phyloP scores from a whole-genome alignment of 2,888 invertebrate species.

The Trachelus stipa region DNA sequence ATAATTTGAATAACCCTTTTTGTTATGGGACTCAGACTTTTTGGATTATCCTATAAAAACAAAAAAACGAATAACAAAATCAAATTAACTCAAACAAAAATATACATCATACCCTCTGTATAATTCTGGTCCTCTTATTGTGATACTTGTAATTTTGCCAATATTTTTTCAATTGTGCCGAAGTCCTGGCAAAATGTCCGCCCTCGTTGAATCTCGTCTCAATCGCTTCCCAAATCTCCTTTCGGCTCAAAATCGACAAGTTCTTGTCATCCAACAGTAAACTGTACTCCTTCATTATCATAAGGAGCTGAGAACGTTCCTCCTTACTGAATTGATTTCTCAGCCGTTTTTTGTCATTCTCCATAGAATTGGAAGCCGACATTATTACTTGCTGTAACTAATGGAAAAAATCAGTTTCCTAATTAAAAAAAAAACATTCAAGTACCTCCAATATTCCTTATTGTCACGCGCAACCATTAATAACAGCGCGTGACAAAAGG shows the following conservation, averaged over 20 bases:
- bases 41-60: conserved; percentile 19
- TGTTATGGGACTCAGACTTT: background rate
- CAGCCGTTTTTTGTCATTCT: conserved; percentile 29
- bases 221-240: conserved; percentile 43
- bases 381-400: background rate
- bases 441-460: background rate
- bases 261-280: conserved; percentile 39
- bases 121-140: conserved; percentile 32
- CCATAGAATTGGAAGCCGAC: conserved; percentile 25
- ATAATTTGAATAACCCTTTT: background rate
- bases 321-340: conserved; percentile 42
- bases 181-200: conserved; percentile 37
- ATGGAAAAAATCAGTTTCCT: background rate
- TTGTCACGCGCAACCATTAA: background rate
- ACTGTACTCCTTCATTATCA: conserved; percentile 39
- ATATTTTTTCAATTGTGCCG: conserved; percentile 46
- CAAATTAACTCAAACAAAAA: background rate
- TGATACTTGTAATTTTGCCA: conserved; percentile 50
- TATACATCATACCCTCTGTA: background rate
- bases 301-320: conserved; percentile 38
- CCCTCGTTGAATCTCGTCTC: conserved; percentile 40
- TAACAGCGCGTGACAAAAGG: background rate
- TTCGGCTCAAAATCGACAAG: conserved; percentile 38
- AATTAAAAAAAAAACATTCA: background rate
- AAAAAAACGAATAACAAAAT: background rate